Base-by-base conservation (phyloP, 2,797 vertebrate genomes). In the Echiichthys vipera region DNA sequence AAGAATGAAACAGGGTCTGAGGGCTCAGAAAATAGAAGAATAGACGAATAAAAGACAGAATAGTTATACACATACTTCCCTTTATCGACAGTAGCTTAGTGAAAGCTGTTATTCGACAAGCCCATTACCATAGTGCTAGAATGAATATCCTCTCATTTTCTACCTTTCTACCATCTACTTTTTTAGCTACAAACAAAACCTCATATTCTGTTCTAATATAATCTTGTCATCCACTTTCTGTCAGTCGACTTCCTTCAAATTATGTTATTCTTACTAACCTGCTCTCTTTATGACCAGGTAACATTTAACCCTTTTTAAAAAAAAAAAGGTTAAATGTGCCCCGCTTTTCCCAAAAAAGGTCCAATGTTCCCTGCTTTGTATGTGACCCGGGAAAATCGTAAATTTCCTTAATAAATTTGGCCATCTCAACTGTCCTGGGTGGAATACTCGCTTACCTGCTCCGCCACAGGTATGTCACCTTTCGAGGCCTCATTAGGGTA, bases 1-100 rank as follows among this genome's bases (percentile, higher is more conserved):
- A 4, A 5, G 45, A 24, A 42, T 54, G 29, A 59, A 72, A 50
- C 7, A 11, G 14, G 2, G 40, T 63, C 29, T 63, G 36, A 36
- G 29, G 32, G 14, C 4, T 17, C 45, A 27, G 36, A 20, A 50
- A 63, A 70, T 20, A 43, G 61, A 22, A 20, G 47, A 57, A 66
- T 83, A n/a, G n/a, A n/a, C 25, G 32, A 40, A 50, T 57, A 39
- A 49, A 65, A 47, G 46, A 25, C 20, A 15, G 22, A 64, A 46
- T 20, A 37, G 20, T 61, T 10, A 40, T 46, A 65, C 57, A 20
- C 9, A 50, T 12, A 30, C 34, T 30, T 34, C 25, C 54, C 18
- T 55, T 74, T 12, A 14, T 45, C 27, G 15, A 18, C 27, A 46
- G 7, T 11, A 15, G 34, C 30, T 47, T 5, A 66, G 40, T 47